These are phyloP conservation scores for Apamea sordens DNA, from an alignment of 2,888 invertebrate genomes.

Conservation along the genomic window DNA sequence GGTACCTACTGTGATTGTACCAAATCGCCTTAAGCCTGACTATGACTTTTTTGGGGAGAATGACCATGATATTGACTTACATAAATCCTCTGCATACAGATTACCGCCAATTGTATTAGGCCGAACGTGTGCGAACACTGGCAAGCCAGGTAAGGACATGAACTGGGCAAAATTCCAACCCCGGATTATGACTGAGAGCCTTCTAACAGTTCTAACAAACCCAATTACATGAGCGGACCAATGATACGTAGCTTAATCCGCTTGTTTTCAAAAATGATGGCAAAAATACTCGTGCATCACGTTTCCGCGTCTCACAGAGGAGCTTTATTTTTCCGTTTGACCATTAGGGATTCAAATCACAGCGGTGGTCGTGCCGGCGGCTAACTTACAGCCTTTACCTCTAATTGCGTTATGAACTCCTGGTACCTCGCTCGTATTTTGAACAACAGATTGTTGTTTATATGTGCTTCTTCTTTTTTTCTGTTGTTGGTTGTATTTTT, in stretches of 20 bases:
- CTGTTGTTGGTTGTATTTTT: conserved; percentile 13
- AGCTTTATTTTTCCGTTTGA: conserved; percentile 55
- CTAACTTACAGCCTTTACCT: conserved; percentile 75
- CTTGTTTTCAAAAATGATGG: conserved; percentile 46
- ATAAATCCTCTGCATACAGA: conserved; percentile 1
- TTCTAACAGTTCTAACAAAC: conserved; percentile 51
- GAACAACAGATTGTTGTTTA: conserved; percentile 60
- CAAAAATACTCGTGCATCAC: conserved; percentile 40
- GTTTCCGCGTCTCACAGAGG: conserved; percentile 40
- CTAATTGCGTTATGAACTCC: conserved; percentile 82
- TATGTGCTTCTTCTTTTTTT: conserved; percentile 25
- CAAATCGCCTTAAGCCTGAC: background rate
- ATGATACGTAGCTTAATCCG: conserved; percentile 35
- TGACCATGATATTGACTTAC: background rate
- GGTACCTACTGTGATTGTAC: background rate
- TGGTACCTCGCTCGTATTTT: conserved; percentile 65
- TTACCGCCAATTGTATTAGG: background rate
- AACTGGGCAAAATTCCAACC: conserved; percentile 46
- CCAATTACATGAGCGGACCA: conserved; percentile 39
- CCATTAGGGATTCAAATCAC: conserved; percentile 84
- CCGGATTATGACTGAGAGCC: conserved; percentile 36
- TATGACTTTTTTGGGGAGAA: background rate
- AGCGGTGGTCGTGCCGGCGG: conserved; percentile 70
- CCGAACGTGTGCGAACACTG: background rate
- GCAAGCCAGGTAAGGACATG: conserved; percentile 23